Conservation (phyloP, 2,797 vertebrate genomes). For the Vespertilio murinus region DNA sequence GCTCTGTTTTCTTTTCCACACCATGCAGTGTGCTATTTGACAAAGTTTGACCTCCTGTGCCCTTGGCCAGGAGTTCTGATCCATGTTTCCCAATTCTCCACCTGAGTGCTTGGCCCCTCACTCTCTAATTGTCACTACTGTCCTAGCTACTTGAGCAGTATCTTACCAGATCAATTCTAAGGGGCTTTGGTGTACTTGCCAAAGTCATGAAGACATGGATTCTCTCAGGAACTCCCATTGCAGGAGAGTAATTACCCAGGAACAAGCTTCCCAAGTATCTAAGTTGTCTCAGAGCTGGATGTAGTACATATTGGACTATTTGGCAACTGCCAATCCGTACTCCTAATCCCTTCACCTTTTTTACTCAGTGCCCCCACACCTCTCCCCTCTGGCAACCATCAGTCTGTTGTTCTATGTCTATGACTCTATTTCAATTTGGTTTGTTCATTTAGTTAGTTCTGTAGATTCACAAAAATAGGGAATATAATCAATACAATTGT, state of each 20-base stretch:
- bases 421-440: not conserved
- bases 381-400: not conserved
- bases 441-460: not conserved
- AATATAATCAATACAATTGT: not conserved
- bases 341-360: not conserved
- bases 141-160: not conserved
- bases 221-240: not conserved
- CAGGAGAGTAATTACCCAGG: not conserved
- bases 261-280: not conserved
- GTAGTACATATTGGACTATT: not conserved
- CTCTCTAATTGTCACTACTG: not conserved
- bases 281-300: rapidly evolving
- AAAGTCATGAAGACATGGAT: not conserved
- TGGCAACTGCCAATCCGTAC: not conserved
- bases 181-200: not conserved
- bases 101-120: not conserved
- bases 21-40: not conserved
- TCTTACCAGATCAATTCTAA: not conserved
- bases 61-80: not conserved
- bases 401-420: not conserved
- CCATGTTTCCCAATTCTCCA: too few species aligned
- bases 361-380: not conserved
- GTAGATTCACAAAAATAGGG: not conserved
- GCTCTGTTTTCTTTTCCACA: not conserved
- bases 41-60: not conserved